Evolutionary conservation across 1,140 invertebrate species (phyloP).

Genomic region (Pseudomyrmex dendroicus): DNA sequence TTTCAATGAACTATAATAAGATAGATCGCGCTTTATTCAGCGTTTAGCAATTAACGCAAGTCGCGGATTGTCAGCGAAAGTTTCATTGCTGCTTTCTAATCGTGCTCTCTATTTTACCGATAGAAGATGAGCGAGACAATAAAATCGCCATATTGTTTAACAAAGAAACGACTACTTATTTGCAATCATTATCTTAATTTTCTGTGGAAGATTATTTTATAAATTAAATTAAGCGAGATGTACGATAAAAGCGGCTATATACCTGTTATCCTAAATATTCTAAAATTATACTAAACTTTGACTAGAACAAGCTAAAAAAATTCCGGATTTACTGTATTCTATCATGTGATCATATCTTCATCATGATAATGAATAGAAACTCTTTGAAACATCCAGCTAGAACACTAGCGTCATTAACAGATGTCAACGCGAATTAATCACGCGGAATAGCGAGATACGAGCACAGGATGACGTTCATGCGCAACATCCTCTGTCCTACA

Average conservation of each 20-base stretch:
- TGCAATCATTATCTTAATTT: background rate
- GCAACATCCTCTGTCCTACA: slow-evolving; percentile 60
- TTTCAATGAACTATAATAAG: slow-evolving; percentile 34
- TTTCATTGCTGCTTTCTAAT: slow-evolving; percentile 69
- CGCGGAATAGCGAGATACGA: background rate
- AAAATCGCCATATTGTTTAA: slow-evolving; percentile 20
- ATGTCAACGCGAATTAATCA: slow-evolving; percentile 52
- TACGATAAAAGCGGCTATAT: no score
- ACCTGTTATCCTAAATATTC: no score
- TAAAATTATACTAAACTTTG: background rate
- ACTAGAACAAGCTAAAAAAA: background rate
- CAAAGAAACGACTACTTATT: background rate
- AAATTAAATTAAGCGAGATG: no score
- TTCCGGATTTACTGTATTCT: background rate
- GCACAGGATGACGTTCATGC: slow-evolving; percentile 17
- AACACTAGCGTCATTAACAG: slow-evolving; percentile 12
- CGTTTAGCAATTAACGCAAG: slow-evolving; percentile 69
- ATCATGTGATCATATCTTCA: background rate
- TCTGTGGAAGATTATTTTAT: background rate
- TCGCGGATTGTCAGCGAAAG: slow-evolving; percentile 69
- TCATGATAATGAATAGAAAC: background rate
- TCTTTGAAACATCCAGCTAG: background rate
- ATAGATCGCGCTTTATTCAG: slow-evolving; percentile 65
- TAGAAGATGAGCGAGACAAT: slow-evolving; percentile 57
- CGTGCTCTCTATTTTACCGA: slow-evolving; percentile 58